These are phyloP conservation scores for Linnaemya tessellans DNA, from an alignment of 2,888 invertebrate species.

Conservation along the genomic window DNA sequence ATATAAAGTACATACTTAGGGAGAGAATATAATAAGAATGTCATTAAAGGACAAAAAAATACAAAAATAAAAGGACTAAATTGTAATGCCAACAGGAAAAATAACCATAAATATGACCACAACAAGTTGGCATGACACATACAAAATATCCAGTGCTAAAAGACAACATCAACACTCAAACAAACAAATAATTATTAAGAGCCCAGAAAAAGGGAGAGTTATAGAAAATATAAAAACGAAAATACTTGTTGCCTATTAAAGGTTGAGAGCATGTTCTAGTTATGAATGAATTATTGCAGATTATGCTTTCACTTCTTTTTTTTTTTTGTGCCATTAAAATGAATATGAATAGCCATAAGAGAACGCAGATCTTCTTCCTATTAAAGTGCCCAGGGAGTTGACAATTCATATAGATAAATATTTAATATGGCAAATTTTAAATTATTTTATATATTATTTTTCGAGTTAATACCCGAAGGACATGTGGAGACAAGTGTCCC, in stretches of 20 bases:
- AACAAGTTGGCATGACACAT: conserved; percentile 42
- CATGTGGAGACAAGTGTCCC: too few species aligned
- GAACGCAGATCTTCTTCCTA: not conserved
- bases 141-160: not conserved
- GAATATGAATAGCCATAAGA: not conserved
- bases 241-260: conserved; percentile 39
- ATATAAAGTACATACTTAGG: conserved; percentile 2
- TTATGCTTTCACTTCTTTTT: conserved; percentile 43
- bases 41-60: conserved; percentile 28
- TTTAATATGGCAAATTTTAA: not conserved
- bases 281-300: conserved; percentile 20
- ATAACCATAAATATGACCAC: conserved; percentile 40
- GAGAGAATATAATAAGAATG: conserved; percentile 26
- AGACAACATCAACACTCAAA: not conserved
- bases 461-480: too few species aligned
- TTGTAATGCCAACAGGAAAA: not conserved
- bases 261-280: not conserved
- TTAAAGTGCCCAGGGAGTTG: not conserved
- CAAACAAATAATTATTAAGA: conserved; percentile 9
- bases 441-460: too few species aligned
- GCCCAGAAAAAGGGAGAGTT: not conserved
- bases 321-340: not conserved
- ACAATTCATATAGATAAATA: too few species aligned
- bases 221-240: not conserved
- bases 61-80: conserved; percentile 18